Base-by-base conservation (phyloP, 2,888 invertebrate species). In the Itoplectis maculator region DNA sequence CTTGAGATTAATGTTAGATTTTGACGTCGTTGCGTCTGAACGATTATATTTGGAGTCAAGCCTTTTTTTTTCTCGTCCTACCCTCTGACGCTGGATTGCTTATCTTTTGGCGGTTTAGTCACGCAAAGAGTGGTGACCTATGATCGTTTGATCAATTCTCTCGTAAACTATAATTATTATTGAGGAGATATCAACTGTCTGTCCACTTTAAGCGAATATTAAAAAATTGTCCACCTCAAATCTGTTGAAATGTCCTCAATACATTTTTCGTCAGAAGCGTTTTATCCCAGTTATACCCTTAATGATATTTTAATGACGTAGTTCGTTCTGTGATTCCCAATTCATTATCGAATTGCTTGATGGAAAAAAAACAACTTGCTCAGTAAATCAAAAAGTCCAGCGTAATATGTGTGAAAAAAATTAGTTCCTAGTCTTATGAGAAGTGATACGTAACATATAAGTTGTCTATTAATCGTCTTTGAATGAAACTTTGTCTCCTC, bases 361-460 rank as follows among this genome's bases (percentile, higher is more conserved):
- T 13, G 8, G 18, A 29, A 15, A 45, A 29, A 77, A 65, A 70
- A 68, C n/a, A 80, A 65, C 63, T 81, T 84, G 84, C 83, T 84
- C 75, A 81, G 75, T 79, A 29, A 82, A 82, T 84, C 49, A 84
- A 84, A 84, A 80, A 81, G 47, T 61, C n/a, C 59, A 68, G 42
- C 29, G 29, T 63, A 68, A 75, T 15, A 66, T 68, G 66, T 79
- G 74, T 75, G 76, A 88, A 84, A 88, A 88, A 56, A 37, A 90
- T 91, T 91, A 89, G 90, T 90, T 91, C 90, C 92, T 91, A 91
- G 91, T 91, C 91, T 87, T 86, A 84, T 88, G 84, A 86, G 82
- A 88, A 87, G 91, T 91, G 91, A 91, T 92, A 91, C 82, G 66
- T 88, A 86, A 80, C 72, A 79, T 87, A 83, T 90, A 90, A 90